Evolutionary conservation across 1,140 invertebrate species (phyloP).

Genomic region (Varroa destructor): DNA sequence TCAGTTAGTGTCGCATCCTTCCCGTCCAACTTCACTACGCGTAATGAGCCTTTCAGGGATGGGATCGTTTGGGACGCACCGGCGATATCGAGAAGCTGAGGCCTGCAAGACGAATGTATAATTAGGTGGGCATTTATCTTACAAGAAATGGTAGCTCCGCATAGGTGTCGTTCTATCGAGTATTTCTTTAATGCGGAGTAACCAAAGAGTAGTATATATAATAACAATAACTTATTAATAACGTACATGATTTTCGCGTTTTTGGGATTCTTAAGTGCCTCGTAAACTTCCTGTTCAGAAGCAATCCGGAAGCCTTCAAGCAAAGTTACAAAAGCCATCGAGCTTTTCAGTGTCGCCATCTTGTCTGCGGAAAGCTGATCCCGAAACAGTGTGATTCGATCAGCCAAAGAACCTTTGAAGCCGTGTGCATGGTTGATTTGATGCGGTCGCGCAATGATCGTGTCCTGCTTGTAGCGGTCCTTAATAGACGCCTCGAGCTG

Average conservation of each 20-base stretch:
- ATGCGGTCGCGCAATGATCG: conserved; percentile 5
- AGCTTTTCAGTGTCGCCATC: conserved; percentile 10
- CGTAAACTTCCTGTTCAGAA: neutral
- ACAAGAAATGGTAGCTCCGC: no score
- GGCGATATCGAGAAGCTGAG: conserved; percentile 54
- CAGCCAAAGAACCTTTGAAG: conserved; percentile 17
- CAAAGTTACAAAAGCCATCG: conserved; percentile 23
- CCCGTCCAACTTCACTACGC: conserved; percentile 48
- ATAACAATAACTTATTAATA: neutral
- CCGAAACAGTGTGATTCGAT: conserved; percentile 11
- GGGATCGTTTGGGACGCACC: conserved; percentile 53
- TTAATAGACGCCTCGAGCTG: neutral
- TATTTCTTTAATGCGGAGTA: no score
- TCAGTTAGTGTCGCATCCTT: conserved; percentile 50
- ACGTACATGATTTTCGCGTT: conserved; percentile 4
- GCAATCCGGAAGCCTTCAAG: conserved; percentile 23
- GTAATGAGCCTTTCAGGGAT: conserved; percentile 54
- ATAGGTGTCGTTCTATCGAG: no score
- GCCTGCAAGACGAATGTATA: conserved; percentile 39
- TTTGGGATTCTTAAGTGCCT: neutral
- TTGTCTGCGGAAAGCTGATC: conserved; percentile 17
- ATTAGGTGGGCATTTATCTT: neutral
- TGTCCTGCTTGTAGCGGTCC: conserved; percentile 12
- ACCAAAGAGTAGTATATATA: neutral
- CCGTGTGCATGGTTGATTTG: neutral